Conservation (phyloP, 2,888 invertebrate species). For the Onthophagus sagittarius region DNA sequence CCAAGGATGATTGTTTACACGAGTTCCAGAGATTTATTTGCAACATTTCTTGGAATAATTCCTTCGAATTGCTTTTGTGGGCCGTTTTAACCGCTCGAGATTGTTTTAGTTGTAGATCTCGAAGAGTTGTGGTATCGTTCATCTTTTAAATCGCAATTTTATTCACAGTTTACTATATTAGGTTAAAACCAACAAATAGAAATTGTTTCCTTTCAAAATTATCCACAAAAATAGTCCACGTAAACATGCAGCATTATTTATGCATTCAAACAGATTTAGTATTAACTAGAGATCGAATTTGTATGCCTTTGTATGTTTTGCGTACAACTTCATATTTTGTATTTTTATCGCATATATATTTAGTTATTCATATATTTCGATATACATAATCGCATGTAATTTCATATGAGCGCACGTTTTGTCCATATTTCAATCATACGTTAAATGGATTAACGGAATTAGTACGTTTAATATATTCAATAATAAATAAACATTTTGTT, state of each 20-base stretch:
- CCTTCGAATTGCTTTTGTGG: neutral
- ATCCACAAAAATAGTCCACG: too few species aligned
- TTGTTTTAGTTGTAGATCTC: neutral
- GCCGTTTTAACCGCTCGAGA: neutral
- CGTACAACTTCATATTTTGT: too few species aligned
- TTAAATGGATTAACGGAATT: too few species aligned
- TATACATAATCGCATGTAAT: too few species aligned
- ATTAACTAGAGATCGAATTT: too few species aligned
- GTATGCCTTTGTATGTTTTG: too few species aligned
- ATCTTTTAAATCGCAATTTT: neutral
- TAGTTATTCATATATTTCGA: too few species aligned
- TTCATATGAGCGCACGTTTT: too few species aligned
- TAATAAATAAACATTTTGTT: too few species aligned
- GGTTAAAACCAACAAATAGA: neutral
- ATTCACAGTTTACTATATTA: neutral
- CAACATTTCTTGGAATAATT: neutral
- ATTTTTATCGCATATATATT: too few species aligned
- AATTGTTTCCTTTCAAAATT: neutral
- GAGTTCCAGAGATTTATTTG: neutral
- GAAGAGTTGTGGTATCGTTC: neutral
- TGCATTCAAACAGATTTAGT: neutral
- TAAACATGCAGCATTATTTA: neutral
- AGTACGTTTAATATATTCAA: too few species aligned
- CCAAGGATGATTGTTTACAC: neutral
- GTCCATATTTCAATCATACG: too few species aligned